phyloP scores from a whole-genome alignment of 2,797 vertebrate genomes.

The Alcedo quadribrachys region DNA sequence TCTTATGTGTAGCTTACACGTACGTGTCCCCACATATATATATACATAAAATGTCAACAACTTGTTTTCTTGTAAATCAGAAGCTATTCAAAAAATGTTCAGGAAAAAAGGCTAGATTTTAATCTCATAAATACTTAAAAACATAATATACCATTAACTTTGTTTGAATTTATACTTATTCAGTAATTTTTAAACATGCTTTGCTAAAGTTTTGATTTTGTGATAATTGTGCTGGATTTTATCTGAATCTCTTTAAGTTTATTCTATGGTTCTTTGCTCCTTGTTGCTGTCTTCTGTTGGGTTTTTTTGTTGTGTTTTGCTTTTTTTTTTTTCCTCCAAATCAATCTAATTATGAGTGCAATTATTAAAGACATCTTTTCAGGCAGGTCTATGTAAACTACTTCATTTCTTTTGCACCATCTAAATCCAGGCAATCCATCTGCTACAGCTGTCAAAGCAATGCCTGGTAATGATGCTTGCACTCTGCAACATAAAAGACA shows the following conservation, averaged over 20 bases:
- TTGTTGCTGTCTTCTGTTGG: background rate
- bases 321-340: background rate
- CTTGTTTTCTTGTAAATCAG: background rate
- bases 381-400: constrained; percentile 73
- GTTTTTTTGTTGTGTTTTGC: background rate
- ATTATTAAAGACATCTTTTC: constrained; percentile 77
- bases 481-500: constrained; percentile 44
- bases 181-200: background rate
- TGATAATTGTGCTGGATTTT: background rate
- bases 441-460: constrained; percentile 69
- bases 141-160: background rate
- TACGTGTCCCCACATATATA: background rate
- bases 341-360: constrained; percentile 73
- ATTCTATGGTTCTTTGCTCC: background rate
- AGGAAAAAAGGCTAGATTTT: background rate
- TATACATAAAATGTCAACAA: background rate
- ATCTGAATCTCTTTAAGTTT: background rate
- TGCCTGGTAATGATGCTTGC: constrained; percentile 62
- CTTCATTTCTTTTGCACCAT: constrained; percentile 70
- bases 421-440: constrained; percentile 75
- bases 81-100: background rate
- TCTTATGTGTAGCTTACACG: background rate
- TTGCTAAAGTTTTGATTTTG: background rate
- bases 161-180: background rate
- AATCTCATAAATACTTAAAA: background rate